Base-by-base conservation (phyloP, 2,797 vertebrate species). In the Astyanax mexicanus region DNA sequence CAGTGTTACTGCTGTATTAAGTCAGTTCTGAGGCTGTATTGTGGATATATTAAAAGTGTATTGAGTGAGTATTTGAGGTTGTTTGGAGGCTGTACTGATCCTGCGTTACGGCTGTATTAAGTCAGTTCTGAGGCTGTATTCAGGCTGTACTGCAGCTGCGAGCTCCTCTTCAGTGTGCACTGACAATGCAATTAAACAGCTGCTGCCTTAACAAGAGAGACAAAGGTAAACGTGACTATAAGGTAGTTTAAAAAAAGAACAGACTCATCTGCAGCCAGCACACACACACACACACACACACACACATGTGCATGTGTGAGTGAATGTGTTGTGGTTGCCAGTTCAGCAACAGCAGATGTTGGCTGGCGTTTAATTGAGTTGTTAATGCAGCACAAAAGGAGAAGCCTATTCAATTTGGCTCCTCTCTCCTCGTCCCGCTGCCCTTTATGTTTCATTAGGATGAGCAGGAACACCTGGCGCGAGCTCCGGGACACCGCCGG, bases 351-450 rank as follows among this genome's bases (percentile, higher is more conserved):
- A 85, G 92, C 90, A 93, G 90, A 91, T 91, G 90, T 84, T 90
- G 74, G 85, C 80, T 86, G 84, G 83, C 81, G 84, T 90, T 92
- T 91, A 92, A 92, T 91, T 89, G 91, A 91, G 90, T 91, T 92
- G 90, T 90, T 93, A 92, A 92, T 88, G 85, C 86, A 72, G 83
- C 85, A 69, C 88, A 88, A 87, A 90, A 89, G 87, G 82, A 81
- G 79, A 77, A 52, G 83, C 66, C 82, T 70, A 87, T 91, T 91
- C 82, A 80, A 86, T 91, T 87, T 86, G 85, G 72, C 77, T 85
- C 64, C 75, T 80, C 79, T 74, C 73, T 67, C 83, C 79, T 83
- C 78, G 51, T 88, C 82, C 77, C 69, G 68, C 76, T 86, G 84
- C 84, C 87, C 87, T 88, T 84, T 89, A 80, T 82, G 86, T 89